Base-by-base conservation (phyloP, 2,113 vertebrate genomes). In the Catharus fuscescens region DNA sequence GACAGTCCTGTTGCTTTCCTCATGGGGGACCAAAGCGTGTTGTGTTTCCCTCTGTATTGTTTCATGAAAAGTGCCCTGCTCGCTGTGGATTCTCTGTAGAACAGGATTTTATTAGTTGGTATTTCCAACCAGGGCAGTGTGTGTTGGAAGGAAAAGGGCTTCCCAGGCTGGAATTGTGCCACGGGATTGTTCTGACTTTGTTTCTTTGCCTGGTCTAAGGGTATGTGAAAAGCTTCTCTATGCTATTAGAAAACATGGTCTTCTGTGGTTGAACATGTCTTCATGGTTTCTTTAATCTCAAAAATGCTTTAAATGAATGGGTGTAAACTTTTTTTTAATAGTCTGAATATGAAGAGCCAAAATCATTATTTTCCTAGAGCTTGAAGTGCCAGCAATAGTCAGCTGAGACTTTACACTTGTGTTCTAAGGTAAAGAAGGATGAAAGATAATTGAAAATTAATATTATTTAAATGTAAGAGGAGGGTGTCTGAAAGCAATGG, bases 251-350 rank as follows among this genome's bases (percentile, higher is more conserved):
- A 97, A 97, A 96, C 92, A 82, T 23, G 57, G 73, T 47, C 79
- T 87, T 95, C 96, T 97, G 94, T 24, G 95, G 96, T 97, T 93
- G 97, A 97, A 93, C 90, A 82, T 93, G 95, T 95, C 93, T 98
- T 98, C 96, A 97, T 96, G 95, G 95, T 95, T 96, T 96, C 96
- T 97, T 97, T 98, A 97, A 97, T 96, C 96, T 97, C 66, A 70
- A 95, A 96, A 98, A 97, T 96, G 86, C 85, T 77, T 96, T 95
- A 92, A 97, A 98, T 96, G 96, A 98, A 97, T 93, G 95, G 96
- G 97, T 97, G 97, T 97, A 98, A 97, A 96, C 94, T 96, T 97
- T 91, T 82, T 90, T 97, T 97, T 95, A 97, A 96, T 95, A 95
- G 95, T 94, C 96, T 97, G 96, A 96, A 95, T 86, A 57, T 3